Conservation (phyloP, 1,140 invertebrate genomes). For the Hormaphis cornu region DNA sequence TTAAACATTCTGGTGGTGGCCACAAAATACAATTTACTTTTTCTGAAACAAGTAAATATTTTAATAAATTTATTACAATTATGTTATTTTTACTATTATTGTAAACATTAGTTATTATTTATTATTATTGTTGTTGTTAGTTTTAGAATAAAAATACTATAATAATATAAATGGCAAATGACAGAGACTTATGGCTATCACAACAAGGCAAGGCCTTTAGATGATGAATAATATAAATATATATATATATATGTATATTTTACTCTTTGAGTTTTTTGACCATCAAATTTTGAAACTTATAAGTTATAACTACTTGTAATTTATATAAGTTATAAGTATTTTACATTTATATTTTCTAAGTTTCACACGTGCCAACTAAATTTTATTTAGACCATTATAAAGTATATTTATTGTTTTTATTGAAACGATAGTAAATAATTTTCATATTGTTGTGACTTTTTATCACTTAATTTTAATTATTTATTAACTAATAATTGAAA, state of each 20-base stretch:
- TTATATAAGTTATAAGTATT: no score
- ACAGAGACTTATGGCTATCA: no score
- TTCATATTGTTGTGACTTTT: no score
- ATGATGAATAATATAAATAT: no score
- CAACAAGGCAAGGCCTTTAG: no score
- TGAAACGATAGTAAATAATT: neutral
- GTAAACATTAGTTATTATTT: neutral
- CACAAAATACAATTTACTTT: constrained; percentile 7
- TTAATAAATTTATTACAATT: neutral
- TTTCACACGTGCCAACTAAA: no score
- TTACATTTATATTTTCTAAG: no score
- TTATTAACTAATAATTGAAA: neutral
- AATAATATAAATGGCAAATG: no score
- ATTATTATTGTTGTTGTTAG: neutral
- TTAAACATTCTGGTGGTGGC: constrained; percentile 26
- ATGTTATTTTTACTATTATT: neutral
- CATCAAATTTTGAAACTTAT: neutral
- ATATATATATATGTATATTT: no score
- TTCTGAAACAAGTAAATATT: neutral
- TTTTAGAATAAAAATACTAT: neutral
- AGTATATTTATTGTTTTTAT: neutral
- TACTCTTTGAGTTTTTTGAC: no score
- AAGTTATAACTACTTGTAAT: no score
- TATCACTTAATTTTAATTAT: neutral
- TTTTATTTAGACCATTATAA: no score